Conservation (phyloP, 2,888 invertebrate genomes). For the Andricus curvator region DNA sequence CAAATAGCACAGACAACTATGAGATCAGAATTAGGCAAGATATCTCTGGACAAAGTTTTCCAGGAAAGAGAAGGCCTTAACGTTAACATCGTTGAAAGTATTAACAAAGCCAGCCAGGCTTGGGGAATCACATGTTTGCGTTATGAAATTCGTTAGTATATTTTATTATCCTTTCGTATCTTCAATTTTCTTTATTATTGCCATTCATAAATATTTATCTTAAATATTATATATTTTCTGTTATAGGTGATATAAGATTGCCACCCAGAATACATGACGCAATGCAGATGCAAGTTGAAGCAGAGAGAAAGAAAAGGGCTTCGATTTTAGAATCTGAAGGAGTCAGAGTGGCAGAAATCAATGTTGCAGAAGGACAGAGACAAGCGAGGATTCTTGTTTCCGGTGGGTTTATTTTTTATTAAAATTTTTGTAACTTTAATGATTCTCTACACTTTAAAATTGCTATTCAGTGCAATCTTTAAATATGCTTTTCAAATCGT, state of each 20-base stretch:
- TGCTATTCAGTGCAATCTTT: no score
- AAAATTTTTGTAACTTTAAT: background rate
- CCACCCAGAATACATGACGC: constrained; percentile 97
- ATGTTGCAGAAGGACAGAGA: constrained; percentile 98
- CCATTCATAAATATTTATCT: constrained; percentile 41
- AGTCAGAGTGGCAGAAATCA: constrained; percentile 93
- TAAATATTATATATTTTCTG: constrained; percentile 91
- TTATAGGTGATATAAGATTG: constrained; percentile 90
- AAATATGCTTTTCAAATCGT: no score
- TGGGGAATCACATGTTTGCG: constrained; percentile 99
- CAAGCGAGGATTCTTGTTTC: constrained; percentile 94
- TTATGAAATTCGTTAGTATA: constrained; percentile 92
- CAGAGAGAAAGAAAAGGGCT: constrained; percentile 97
- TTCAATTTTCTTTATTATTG: background rate
- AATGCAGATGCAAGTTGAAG: constrained; percentile 99
- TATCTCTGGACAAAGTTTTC: constrained; percentile 97
- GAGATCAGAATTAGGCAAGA: constrained; percentile 99
- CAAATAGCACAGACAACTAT: constrained; percentile 99
- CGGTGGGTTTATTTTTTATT: constrained; percentile 78
- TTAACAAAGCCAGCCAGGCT: constrained; percentile 98
- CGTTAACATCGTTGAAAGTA: constrained; percentile 95
- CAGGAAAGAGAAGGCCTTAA: constrained; percentile 97
- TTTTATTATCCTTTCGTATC: constrained; percentile 43
- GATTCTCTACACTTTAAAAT: background rate
- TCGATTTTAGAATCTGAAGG: constrained; percentile 99